phyloP scores from a whole-genome alignment of 2,797 vertebrate species.

The Tragopan temminckii region DNA sequence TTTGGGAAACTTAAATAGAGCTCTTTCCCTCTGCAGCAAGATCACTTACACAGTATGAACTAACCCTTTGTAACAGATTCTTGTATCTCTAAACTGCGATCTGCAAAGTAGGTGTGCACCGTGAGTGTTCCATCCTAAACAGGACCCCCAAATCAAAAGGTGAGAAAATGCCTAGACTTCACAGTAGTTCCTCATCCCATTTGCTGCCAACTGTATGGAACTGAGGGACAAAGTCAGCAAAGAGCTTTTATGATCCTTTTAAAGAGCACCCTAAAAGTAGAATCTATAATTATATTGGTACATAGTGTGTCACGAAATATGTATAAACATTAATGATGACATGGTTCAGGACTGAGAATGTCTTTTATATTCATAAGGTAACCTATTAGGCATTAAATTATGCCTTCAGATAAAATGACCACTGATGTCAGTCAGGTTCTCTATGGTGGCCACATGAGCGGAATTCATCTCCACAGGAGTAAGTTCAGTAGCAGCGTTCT shows the following conservation, averaged over 20 bases:
- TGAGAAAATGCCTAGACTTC: background rate
- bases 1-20: slow-evolving; percentile 60
- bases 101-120: slow-evolving; percentile 27
- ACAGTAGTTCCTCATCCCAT: background rate
- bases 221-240: slow-evolving; percentile 36
- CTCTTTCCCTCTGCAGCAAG: background rate
- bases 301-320: slow-evolving; percentile 51
- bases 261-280: slow-evolving; percentile 54
- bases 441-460: slow-evolving; percentile 22
- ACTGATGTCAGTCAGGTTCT: slow-evolving; percentile 49
- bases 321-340: slow-evolving; percentile 65
- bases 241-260: slow-evolving; percentile 56
- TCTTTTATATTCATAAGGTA: slow-evolving; percentile 59
- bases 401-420: slow-evolving; percentile 56
- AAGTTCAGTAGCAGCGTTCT: slow-evolving; percentile 48
- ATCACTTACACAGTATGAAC: slow-evolving; percentile 38
- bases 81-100: background rate
- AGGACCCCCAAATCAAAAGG: slow-evolving; percentile 44
- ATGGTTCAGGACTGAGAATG: slow-evolving; percentile 13
- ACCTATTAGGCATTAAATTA: slow-evolving; percentile 53
- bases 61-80: slow-evolving; percentile 54
- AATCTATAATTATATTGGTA: slow-evolving; percentile 64
- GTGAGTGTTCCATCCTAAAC: slow-evolving; percentile 13
- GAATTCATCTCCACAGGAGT: slow-evolving; percentile 58
- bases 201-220: background rate